Evolutionary conservation across 2,113 vertebrate species (phyloP), one percentile per base, ranked within the genome.

Genomic region (Rhinichthys klamathensis): DNA sequence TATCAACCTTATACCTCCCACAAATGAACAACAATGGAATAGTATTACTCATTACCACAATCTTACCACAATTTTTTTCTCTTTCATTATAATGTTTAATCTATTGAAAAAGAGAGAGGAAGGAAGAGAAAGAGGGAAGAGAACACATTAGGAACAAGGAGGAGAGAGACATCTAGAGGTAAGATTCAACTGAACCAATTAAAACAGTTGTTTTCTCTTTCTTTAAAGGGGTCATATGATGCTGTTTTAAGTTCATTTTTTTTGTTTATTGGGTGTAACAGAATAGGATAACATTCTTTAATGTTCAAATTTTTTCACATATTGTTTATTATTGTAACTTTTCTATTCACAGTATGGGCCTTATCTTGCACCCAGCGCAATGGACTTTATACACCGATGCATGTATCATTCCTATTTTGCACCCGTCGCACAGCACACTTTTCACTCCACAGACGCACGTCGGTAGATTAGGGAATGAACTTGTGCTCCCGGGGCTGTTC

Each of bases 81-180:
- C 1, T 58, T 58, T 58, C 21, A 4, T 58, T 58, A 23, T 23
- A 60, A 60, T 60, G 56, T 60, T n/a, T 60, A 60, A 10, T n/a
- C 56, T 58, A 58, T 58, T 58, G 56, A 58, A n/a, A 60, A 60
- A 60, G 56, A 58, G 56, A 58, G 56, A 58, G 56, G 56, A 60
- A 60, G 56, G 23, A 60, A 60, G 56, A 60, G 56, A n/a, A 60
- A 60, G 56, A 60, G 56, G 56, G 56, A 58, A 58, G 21, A 58
- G 54, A 58, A 58, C 21, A 58, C 18, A 58, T 23, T 58, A 58
- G 56, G 56, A 58, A 58, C 8, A 21, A 58, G 56, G 56, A 58
- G 56, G 56, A 60, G 23, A 60, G 23, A 60, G 56, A n/a, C 56
- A 60, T 60, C 56, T 60, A 60, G 23, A 60, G 56, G 23, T 60